Evolutionary conservation across 2,888 invertebrate genomes (phyloP), one percentile per base, ranked within the genome.

Genomic region (Cheilosia scutellata): DNA sequence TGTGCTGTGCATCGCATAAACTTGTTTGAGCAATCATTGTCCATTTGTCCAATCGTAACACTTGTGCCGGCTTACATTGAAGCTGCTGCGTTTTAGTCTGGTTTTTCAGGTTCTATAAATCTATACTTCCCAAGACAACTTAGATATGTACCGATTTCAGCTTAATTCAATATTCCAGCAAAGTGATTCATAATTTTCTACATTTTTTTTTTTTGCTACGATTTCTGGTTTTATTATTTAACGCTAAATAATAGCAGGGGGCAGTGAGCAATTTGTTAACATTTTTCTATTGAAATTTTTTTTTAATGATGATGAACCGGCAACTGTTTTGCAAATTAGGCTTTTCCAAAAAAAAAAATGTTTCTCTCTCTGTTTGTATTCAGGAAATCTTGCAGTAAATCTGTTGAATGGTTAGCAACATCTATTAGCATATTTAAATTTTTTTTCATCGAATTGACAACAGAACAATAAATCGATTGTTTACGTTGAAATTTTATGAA

Each of bases 21-120:
- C 31, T 47, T n/a, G 27, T 47, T 51, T 53, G 4, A 29, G 31
- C 53, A 40, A 55, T 66, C 13, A 16, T 16, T n/a, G 11, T 11
- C 60, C 9, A 11, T 42, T 42, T n/a, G 42, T 42, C 27, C 13
- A 16, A 16, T 25, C 13, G 47, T 6, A 16, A 6, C 7, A 60
- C 37, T 13, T 25, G 58, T 11, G 9, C 20, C 49, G 49, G 25
- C 11, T 49, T 25, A 11, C 16, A 20, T 49, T 49, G 25, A 20
- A 25, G 11, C 29, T 0, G n/a, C 31, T 29, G 40, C 31, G 31
- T n/a, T 20, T 33, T n/a, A 37, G 11, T 47, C 70, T 70, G 57
- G 57, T 70, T 57, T 70, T 57, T 70, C 47, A 25, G 33, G 57
- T 70, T 58, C 25, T 57, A 37, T 27, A 7, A 27, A 51, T 25